A percentile compares a stretch with the other conserved stretches of the same genome.
These are phyloP conservation scores for Oryzias javanicus DNA, from an alignment of 2,113 vertebrate genomes.

Conservation along the genomic window DNA sequence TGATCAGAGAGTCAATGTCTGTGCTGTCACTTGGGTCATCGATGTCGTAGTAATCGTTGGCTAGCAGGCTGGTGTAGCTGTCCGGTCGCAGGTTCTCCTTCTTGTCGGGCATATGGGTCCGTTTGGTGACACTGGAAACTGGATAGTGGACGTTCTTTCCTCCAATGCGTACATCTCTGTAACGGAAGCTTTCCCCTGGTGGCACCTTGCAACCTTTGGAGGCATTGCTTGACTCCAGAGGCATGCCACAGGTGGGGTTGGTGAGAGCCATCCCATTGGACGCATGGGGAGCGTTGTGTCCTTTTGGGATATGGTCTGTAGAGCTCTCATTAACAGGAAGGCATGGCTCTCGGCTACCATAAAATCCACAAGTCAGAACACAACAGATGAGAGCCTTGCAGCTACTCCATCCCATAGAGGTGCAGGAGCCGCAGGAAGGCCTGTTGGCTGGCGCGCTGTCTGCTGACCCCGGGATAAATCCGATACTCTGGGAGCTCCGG, in stretches of 20 bases:
- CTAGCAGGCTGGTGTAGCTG: slow-evolving; percentile 89
- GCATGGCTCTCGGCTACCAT: slow-evolving; percentile 79
- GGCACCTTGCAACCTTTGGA: slow-evolving; percentile 65
- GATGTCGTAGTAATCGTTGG: slow-evolving; percentile 82
- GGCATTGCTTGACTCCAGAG: slow-evolving; percentile 69
- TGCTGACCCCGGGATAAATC: slow-evolving; percentile 86
- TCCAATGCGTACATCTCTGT: slow-evolving; percentile 88
- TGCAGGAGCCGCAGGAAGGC: slow-evolving; percentile 79
- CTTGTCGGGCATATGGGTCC: slow-evolving; percentile 77
- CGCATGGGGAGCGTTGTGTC: slow-evolving; percentile 63
- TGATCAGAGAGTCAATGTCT: slow-evolving; percentile 93
- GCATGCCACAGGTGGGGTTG: slow-evolving; percentile 74
- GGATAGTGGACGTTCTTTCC: slow-evolving; percentile 84
- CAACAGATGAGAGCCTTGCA: slow-evolving; percentile 76
- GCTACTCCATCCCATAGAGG: slow-evolving; percentile 80
- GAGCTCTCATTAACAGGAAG: slow-evolving; percentile 83
- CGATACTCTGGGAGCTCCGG: slow-evolving; percentile 82
- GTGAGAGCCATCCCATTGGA: slow-evolving; percentile 77
- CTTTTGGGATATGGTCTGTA: slow-evolving; percentile 76
- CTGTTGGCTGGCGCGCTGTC: slow-evolving; percentile 71
- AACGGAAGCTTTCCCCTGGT: slow-evolving; percentile 87
- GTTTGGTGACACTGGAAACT: slow-evolving; percentile 30
- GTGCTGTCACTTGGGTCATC: slow-evolving; percentile 87
- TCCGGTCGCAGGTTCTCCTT: slow-evolving; percentile 84
- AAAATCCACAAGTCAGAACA: slow-evolving; percentile 84